These are phyloP conservation scores for Oncorhynchus nerka DNA, from an alignment of 2,113 vertebrate genomes.

Conservation along the genomic window DNA sequence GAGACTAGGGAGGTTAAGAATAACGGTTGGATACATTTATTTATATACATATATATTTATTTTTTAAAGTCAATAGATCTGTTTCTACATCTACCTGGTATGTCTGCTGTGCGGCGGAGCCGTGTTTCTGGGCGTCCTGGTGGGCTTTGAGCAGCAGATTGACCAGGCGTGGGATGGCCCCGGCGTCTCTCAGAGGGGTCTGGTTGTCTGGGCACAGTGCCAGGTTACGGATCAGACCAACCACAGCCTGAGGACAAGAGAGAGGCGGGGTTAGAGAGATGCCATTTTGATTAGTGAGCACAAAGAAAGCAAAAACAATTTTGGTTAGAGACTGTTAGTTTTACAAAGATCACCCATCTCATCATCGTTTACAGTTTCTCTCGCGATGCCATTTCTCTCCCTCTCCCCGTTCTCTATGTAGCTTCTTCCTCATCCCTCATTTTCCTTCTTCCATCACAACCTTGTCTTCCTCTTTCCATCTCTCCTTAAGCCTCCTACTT, in stretches of 20 bases:
- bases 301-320: too few species aligned
- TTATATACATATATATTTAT: too few species aligned
- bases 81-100: constrained; percentile 74
- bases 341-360: not conserved
- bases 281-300: too few species aligned
- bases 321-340: too few species aligned
- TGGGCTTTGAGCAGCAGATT: constrained; percentile 91
- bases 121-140: constrained; percentile 90
- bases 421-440: not conserved
- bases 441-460: not conserved
- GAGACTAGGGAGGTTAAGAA: too few species aligned
- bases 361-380: not conserved
- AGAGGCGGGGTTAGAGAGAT: not conserved
- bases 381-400: not conserved
- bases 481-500: not conserved
- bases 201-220: constrained; percentile 92
- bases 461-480: not conserved
- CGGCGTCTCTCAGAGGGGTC: constrained; percentile 83
- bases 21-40: too few species aligned
- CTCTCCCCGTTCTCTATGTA: not conserved
- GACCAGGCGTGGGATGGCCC: constrained; percentile 84
- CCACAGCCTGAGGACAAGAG: constrained; percentile 78
- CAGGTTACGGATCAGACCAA: constrained; percentile 93
- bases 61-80: not conserved
- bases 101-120: constrained; percentile 85